Evolutionary conservation across 2,888 invertebrate genomes (phyloP), one percentile per base, ranked within the genome.

Genomic region (Dynastes tityus): DNA sequence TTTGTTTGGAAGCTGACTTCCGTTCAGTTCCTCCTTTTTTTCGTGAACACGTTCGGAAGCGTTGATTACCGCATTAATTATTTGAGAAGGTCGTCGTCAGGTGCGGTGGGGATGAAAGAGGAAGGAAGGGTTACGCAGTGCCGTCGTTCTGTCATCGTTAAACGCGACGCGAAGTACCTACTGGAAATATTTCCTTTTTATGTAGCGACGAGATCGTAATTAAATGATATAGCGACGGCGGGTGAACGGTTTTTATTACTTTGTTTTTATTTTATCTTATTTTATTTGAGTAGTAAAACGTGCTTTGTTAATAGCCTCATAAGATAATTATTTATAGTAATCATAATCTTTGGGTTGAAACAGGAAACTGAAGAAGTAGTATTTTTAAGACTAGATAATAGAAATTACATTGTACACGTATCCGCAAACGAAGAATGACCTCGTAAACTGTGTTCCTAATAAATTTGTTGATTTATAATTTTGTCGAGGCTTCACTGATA

Each of bases 1-100:
- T 73, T 73, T 73, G 58, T 73, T 73, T 73, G 73, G 32, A 37
- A 16, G 40, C 61, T 61, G 40, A 73, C 73, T 73, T 73, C 73
- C 73, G 73, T 58, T 73, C 27, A 37, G n/a, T 64, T 45, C 45
- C 45, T 11, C 11, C 2, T 45, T 45, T 58, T 58, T 73, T 58
- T 53, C 6, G 73, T 73, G 58, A 73, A 73, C 37, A 58, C 58
- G 37, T 58, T 73, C 22, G 58, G 61, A 40, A 73, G 73, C 73
- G 73, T 73, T 73, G 73, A 73, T 73, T 73, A 58, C 73, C 58
- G 73, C 73, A 73, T 73, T 73, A 61, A 73, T 73, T 73, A 73
- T 73, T 73, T 40, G 37, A 73, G 73, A 40, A 73, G 58, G 58
- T 70, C 29, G 49, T 13, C 11, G n/a, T 27, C 29, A 16, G 27